These are phyloP conservation scores for Hypothenemus hampei DNA, from an alignment of 1,140 invertebrate species.

Conservation along the genomic window DNA sequence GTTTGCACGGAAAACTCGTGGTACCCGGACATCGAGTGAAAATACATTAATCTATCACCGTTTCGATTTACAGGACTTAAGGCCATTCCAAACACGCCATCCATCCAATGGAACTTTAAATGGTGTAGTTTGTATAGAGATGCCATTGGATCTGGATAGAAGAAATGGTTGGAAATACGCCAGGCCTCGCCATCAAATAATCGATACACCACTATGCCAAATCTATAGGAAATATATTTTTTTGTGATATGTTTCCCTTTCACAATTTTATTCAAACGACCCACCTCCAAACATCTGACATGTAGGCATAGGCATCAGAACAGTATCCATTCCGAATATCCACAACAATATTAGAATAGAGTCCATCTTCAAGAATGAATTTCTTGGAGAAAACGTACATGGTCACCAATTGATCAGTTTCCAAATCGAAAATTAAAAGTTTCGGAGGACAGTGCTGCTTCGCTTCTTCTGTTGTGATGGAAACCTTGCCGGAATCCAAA, in stretches of 20 bases:
- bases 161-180: constrained; percentile 67
- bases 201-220: constrained; percentile 50
- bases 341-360: constrained; percentile 69
- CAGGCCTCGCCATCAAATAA: constrained; percentile 62
- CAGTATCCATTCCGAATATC: constrained; percentile 62
- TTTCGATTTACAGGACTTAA: constrained; percentile 54
- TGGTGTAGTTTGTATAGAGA: constrained; percentile 62
- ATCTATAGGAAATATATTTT: too few species aligned
- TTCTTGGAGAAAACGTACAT: constrained; percentile 59
- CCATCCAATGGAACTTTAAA: constrained; percentile 73
- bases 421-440: constrained; percentile 68
- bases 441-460: constrained; percentile 67
- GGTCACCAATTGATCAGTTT: constrained; percentile 56
- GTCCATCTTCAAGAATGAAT: constrained; percentile 64
- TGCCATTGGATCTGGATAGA: constrained; percentile 70
- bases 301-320: constrained; percentile 61
- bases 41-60: constrained; percentile 61
- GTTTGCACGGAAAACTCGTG: constrained; percentile 67
- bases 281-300: constrained; percentile 65
- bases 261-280: too few species aligned
- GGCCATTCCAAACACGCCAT: constrained; percentile 73
- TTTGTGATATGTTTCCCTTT: too few species aligned
- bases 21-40: constrained; percentile 75
- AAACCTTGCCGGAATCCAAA: constrained; percentile 69
- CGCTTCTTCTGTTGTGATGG: constrained; percentile 60